Conservation (phyloP, 2,113 vertebrate species). For the Sorex fumeus region DNA sequence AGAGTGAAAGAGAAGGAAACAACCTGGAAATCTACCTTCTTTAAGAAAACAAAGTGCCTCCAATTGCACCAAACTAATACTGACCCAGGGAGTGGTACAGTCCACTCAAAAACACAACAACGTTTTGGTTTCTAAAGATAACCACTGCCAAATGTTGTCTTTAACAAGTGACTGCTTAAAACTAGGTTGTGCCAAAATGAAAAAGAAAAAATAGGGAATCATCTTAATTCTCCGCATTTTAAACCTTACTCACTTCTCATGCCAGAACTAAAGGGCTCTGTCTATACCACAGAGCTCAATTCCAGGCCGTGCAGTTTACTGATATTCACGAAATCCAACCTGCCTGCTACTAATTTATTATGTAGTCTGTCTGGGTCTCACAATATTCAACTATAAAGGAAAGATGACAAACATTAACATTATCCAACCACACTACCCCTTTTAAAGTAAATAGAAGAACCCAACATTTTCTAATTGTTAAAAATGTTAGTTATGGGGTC, state of each 20-base stretch:
- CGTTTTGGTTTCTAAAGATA: neutral
- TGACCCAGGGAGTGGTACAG: too few relatives aligned
- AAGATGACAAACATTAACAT: neutral
- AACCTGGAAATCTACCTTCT: too few relatives aligned
- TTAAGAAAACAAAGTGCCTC: too few relatives aligned
- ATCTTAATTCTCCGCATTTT: neutral
- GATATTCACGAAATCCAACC: slow-evolving; percentile 10
- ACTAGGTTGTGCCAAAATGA: slow-evolving; percentile 2
- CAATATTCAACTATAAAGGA: neutral
- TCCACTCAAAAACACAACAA: too few relatives aligned
- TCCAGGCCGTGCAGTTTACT: neutral
- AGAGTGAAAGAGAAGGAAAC: too few relatives aligned
- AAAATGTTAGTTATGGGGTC: slow-evolving; percentile 14
- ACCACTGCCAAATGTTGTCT: neutral
- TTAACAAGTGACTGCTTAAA: neutral
- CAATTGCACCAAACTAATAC: too few relatives aligned
- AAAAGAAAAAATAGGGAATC: neutral
- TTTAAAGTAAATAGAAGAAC: slow-evolving; percentile 43
- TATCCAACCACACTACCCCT: neutral
- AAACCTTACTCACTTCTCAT: neutral
- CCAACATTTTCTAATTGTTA: neutral
- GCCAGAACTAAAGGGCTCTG: neutral
- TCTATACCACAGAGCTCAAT: neutral
- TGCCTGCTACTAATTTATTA: slow-evolving; percentile 21
- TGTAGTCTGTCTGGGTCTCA: slow-evolving; percentile 16